phyloP scores from a whole-genome alignment of 2,797 vertebrate species.

The Halcyon leucocephala region DNA sequence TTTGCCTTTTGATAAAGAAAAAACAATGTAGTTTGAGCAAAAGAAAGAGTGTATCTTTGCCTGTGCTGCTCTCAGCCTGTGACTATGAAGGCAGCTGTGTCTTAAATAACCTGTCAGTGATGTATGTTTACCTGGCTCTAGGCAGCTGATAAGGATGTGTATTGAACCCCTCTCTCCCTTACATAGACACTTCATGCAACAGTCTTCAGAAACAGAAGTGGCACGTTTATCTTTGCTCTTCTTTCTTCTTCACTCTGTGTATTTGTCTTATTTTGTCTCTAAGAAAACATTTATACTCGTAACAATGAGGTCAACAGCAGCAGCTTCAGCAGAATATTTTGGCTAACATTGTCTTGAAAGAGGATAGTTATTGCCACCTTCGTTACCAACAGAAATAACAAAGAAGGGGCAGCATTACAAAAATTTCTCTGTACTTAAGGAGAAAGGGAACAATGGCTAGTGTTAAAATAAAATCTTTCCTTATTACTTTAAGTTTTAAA shows the following conservation, averaged over 20 bases:
- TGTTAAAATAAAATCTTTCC: not conserved
- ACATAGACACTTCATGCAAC: not conserved
- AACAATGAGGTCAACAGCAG: not conserved
- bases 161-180: not conserved
- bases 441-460: not conserved
- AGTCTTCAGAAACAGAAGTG: not conserved
- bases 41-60: not conserved
- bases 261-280: not conserved
- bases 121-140: not conserved
- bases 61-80: not conserved
- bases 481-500: not conserved
- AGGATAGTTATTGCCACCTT: not conserved
- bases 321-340: not conserved
- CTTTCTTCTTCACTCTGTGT: not conserved
- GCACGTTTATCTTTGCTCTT: not conserved
- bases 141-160: not conserved
- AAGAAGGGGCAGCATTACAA: not conserved
- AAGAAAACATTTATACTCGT: not conserved
- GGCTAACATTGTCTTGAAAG: not conserved
- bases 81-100: not conserved
- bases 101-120: not conserved
- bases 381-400: not conserved
- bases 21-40: not conserved
- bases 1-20: not conserved
- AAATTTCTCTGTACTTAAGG: not conserved